Percentiles rank a stretch among this genome's conserved stretches.
phyloP scores from a whole-genome alignment of 2,797 vertebrate genomes.

The Gymnoscopelus microlampas region DNA sequence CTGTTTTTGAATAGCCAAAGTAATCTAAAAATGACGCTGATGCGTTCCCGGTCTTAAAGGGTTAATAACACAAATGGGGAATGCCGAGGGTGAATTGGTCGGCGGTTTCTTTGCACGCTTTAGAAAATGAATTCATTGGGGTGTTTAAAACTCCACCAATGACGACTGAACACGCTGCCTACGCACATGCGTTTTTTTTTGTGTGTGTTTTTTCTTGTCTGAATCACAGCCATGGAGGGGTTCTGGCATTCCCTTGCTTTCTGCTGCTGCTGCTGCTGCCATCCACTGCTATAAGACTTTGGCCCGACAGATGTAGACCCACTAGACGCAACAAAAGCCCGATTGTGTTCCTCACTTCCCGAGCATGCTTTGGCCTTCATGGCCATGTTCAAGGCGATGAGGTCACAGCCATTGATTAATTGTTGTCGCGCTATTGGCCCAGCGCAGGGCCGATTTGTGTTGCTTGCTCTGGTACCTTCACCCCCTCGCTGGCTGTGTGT shows the following conservation, averaged over 20 bases:
- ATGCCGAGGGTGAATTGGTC: not conserved
- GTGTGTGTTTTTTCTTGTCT: not conserved
- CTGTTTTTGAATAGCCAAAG: too few relatives aligned
- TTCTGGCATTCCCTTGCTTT: slow-evolving; percentile 26
- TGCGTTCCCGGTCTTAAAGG: too few relatives aligned
- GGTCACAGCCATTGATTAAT: slow-evolving; percentile 54
- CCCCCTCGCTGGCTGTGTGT: slow-evolving; percentile 37
- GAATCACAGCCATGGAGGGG: slow-evolving; percentile 10
- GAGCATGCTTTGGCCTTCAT: slow-evolving; percentile 42
- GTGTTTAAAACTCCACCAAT: slow-evolving; percentile 17
- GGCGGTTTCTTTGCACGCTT: slow-evolving; percentile 5
- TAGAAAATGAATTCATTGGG: slow-evolving; percentile 13
- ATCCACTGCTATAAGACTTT: slow-evolving; percentile 1
- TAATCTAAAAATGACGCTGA: too few relatives aligned
- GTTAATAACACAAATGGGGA: not conserved
- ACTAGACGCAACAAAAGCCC: slow-evolving; percentile 45
- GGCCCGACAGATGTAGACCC: slow-evolving; percentile 11
- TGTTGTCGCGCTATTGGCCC: slow-evolving; percentile 34
- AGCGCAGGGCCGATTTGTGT: slow-evolving; percentile 31
- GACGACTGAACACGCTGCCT: not conserved
- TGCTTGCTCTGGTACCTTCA: slow-evolving; percentile 28
- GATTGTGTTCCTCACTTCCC: slow-evolving; percentile 43
- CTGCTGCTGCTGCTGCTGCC: not conserved
- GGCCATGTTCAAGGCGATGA: slow-evolving; percentile 38
- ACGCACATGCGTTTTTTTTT: slow-evolving; percentile 3